phyloP scores from a whole-genome alignment of 2,113 vertebrate genomes.

The western clawed frog (Xenopus tropicalis) region DNA sequence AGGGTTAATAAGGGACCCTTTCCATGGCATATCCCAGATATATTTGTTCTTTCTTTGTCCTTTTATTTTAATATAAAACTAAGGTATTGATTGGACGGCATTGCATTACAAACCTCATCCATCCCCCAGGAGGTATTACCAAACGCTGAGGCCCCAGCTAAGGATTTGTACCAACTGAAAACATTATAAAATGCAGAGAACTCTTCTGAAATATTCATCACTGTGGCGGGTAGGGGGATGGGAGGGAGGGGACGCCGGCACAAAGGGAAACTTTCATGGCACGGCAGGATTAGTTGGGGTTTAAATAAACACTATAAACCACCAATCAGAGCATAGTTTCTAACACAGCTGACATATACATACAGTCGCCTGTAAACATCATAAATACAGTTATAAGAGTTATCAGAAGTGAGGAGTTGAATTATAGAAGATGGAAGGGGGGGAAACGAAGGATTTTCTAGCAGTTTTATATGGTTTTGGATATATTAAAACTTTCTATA shows the following conservation, averaged over 20 bases:
- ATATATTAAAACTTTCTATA: no score
- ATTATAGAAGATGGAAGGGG: no score
- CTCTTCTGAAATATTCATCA: constrained; percentile 39
- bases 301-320: no score
- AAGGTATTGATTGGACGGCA: constrained; percentile 43
- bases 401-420: no score
- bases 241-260: background rate
- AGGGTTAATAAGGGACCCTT: constrained; percentile 27
- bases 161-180: constrained; percentile 39
- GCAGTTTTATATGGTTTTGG: no score
- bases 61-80: constrained; percentile 46
- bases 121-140: constrained; percentile 40
- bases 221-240: background rate
- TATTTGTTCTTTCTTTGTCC: constrained; percentile 36
- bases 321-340: no score
- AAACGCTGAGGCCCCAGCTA: constrained; percentile 31
- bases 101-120: constrained; percentile 44
- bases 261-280: background rate
- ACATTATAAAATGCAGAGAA: constrained; percentile 38
- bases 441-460: no score
- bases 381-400: no score
- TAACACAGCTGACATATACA: no score
- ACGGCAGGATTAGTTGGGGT: no score
- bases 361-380: no score
- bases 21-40: constrained; percentile 10